These are phyloP conservation scores for Galbula dea DNA, from an alignment of 2,113 vertebrate species.

Conservation along the genomic window DNA sequence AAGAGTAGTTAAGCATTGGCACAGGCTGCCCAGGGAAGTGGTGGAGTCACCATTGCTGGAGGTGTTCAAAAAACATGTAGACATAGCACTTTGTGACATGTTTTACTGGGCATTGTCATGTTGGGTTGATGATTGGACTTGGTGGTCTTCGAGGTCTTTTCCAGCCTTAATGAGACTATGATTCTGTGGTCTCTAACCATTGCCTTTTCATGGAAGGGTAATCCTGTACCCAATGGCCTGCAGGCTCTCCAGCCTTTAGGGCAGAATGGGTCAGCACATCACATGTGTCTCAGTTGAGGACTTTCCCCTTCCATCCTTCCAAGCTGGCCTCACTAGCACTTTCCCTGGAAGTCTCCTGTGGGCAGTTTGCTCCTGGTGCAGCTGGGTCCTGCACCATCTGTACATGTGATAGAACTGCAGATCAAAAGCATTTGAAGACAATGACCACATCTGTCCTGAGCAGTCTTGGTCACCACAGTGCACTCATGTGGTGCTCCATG, in stretches of 20 bases:
- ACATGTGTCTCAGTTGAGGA: background rate
- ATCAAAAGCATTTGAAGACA: background rate
- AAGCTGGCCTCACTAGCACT: background rate
- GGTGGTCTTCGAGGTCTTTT: too few relatives aligned
- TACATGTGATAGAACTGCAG: background rate
- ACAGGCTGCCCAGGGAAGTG: too few relatives aligned
- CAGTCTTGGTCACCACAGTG: background rate
- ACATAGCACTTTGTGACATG: too few relatives aligned
- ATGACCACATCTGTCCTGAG: fast-evolving
- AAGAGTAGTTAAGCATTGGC: too few relatives aligned
- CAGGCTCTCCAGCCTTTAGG: background rate
- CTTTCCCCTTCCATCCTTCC: background rate
- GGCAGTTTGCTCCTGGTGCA: background rate
- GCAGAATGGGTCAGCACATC: background rate
- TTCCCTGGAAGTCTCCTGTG: background rate
- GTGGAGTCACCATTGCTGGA: too few relatives aligned
- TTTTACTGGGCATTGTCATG: too few relatives aligned
- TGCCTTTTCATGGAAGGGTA: background rate
- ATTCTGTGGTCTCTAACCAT: background rate
- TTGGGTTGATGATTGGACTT: too few relatives aligned
- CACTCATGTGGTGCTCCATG: fast-evolving
- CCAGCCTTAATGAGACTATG: too few relatives aligned
- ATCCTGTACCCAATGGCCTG: background rate
- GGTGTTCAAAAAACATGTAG: too few relatives aligned
- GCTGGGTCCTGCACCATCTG: background rate